phyloP scores from a whole-genome alignment of 2,888 invertebrate genomes.

The Dolichomitus sp. region DNA sequence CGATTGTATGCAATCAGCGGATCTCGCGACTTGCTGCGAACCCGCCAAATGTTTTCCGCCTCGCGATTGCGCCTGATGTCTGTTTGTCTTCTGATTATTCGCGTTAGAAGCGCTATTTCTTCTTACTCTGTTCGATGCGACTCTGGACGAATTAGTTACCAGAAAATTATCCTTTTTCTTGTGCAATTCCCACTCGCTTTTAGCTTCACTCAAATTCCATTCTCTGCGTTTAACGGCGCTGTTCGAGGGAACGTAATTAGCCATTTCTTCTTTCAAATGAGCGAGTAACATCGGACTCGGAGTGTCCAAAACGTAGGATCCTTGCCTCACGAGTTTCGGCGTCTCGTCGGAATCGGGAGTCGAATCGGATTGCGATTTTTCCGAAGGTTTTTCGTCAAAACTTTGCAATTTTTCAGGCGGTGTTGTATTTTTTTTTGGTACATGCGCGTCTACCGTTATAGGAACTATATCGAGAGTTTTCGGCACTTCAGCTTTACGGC shows the following conservation, averaged over 20 bases:
- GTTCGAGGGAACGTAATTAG: slow-evolving; percentile 73
- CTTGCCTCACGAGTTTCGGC: slow-evolving; percentile 89
- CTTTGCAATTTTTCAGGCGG: slow-evolving; percentile 7
- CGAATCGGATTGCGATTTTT: slow-evolving; percentile 79
- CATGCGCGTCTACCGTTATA: slow-evolving; percentile 74
- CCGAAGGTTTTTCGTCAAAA: not conserved
- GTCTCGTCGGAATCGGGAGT: slow-evolving; percentile 85
- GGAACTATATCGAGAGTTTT: slow-evolving; percentile 82
- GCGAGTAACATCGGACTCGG: slow-evolving; percentile 93
- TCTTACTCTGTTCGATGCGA: slow-evolving; percentile 59
- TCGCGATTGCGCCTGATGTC: slow-evolving; percentile 68
- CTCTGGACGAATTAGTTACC: slow-evolving; percentile 53
- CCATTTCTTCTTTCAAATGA: slow-evolving; percentile 87
- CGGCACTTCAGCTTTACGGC: slow-evolving; percentile 82
- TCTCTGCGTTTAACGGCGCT: slow-evolving; percentile 74
- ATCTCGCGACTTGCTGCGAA: slow-evolving; percentile 73
- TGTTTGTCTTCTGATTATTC: slow-evolving; percentile 64
- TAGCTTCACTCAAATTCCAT: slow-evolving; percentile 78
- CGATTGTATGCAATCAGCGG: slow-evolving; percentile 79
- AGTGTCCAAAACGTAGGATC: slow-evolving; percentile 92
- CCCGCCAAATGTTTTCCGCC: slow-evolving; percentile 47
- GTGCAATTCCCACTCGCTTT: slow-evolving; percentile 79
- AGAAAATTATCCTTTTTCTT: slow-evolving; percentile 65
- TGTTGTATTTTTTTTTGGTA: not conserved
- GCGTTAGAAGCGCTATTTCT: slow-evolving; percentile 70